Evolutionary conservation across 2,113 vertebrate species (phyloP).

Genomic region (Ivindomyrus marchei): DNA sequence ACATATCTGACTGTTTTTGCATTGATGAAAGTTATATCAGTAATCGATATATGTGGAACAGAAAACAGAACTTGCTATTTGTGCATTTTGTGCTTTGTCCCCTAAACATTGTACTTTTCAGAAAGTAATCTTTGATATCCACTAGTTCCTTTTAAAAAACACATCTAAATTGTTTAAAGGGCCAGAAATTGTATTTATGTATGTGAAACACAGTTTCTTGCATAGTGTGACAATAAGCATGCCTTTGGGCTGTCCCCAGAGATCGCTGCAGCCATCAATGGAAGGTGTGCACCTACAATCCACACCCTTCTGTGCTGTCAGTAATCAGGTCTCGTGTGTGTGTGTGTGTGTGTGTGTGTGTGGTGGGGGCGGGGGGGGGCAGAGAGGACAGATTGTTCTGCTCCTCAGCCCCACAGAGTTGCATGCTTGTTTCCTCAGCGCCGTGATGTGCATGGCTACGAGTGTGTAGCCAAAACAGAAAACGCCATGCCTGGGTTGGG

Average conservation of each 20-base stretch:
- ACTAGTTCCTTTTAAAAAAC: background rate
- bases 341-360: background rate
- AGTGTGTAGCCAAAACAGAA: background rate
- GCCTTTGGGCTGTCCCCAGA: slow-evolving; percentile 50
- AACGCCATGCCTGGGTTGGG: background rate
- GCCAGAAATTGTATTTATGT: background rate
- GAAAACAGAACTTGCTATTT: background rate
- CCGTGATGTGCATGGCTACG: background rate
- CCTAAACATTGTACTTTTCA: background rate
- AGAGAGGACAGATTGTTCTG: background rate
- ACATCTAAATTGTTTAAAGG: background rate
- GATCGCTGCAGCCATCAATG: slow-evolving; percentile 47
- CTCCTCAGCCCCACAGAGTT: background rate
- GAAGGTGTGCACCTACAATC: slow-evolving; percentile 19
- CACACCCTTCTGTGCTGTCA: slow-evolving; percentile 14
- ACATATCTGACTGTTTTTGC: background rate
- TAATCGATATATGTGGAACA: background rate
- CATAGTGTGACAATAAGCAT: slow-evolving; percentile 33
- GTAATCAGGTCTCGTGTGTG: slow-evolving; percentile 9
- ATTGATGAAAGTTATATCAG: background rate
- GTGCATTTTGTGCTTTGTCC: background rate
- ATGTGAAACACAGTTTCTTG: background rate
- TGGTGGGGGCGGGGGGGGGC: background rate
- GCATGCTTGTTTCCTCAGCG: background rate
- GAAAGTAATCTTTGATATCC: background rate